Percentiles rank a stretch among this genome's conserved stretches.
Conservation (phyloP, 2,888 invertebrate species). For the Nemotelus pantherinus region DNA sequence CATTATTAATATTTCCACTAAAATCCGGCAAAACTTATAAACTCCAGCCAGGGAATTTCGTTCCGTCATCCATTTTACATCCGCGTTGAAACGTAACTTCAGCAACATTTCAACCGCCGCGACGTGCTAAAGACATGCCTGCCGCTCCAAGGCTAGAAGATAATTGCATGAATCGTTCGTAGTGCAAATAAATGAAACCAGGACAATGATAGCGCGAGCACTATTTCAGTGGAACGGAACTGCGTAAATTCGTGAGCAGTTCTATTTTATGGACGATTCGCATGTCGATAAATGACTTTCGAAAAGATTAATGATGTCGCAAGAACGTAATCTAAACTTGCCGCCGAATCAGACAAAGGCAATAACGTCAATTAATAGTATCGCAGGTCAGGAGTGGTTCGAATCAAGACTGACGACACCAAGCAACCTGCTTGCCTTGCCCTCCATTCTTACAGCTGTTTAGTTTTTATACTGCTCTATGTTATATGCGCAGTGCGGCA, state of each 20-base stretch:
- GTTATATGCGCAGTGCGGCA: background rate
- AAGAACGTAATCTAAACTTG: background rate
- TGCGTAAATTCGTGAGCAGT: slow-evolving; percentile 5
- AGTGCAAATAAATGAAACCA: background rate
- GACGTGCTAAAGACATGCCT: too few relatives aligned
- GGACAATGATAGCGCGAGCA: background rate
- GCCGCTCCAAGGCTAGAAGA: background rate
- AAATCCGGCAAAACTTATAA: too few relatives aligned
- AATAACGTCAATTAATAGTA: background rate
- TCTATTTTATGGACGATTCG: background rate
- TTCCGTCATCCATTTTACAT: too few relatives aligned
- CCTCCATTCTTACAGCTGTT: background rate
- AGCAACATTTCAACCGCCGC: too few relatives aligned
- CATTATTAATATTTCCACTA: too few relatives aligned
- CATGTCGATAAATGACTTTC: background rate
- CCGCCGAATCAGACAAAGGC: background rate
- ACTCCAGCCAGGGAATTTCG: too few relatives aligned
- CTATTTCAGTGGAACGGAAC: background rate
- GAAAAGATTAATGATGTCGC: slow-evolving; percentile 8
- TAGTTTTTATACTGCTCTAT: background rate
- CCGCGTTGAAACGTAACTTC: too few relatives aligned
- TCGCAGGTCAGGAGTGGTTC: background rate
- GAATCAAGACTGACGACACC: too few relatives aligned
- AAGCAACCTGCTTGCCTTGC: too few relatives aligned
- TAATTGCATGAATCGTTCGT: background rate